phyloP scores from a whole-genome alignment of 2,113 vertebrate genomes.

The Phrynosoma platyrhinos region DNA sequence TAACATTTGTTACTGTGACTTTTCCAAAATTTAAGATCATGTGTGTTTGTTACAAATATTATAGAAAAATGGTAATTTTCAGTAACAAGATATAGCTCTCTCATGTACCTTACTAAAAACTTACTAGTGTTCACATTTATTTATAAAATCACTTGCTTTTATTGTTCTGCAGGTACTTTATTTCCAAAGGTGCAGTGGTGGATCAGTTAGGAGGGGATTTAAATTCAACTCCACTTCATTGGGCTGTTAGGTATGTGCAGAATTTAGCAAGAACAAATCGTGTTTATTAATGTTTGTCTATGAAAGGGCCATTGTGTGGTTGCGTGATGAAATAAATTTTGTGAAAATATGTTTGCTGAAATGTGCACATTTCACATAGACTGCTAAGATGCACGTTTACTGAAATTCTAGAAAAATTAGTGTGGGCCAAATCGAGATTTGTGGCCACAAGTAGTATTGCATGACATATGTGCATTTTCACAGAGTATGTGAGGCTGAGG shows the following conservation, averaged over 20 bases:
- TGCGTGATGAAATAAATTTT: neutral
- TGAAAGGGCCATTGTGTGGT: neutral
- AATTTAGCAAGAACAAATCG: slow-evolving; percentile 4
- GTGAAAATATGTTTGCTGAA: neutral
- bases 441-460: neutral
- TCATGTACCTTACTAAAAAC: neutral
- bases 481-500: neutral
- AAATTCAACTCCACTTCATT: slow-evolving; percentile 96
- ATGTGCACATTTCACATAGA: neutral
- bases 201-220: slow-evolving; percentile 96
- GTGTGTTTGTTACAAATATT: neutral
- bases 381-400: neutral
- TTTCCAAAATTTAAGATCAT: neutral
- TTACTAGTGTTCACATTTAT: neutral
- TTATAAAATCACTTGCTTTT: slow-evolving; percentile 20
- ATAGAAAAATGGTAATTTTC: neutral
- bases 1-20: neutral
- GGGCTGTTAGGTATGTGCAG: slow-evolving; percentile 89
- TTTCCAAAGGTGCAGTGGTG: slow-evolving; percentile 93
- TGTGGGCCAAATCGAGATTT: neutral
- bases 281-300: neutral
- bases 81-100: neutral
- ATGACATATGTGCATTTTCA: neutral
- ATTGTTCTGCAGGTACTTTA: slow-evolving; percentile 84
- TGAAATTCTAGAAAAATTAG: neutral